Evolutionary conservation across 1,140 invertebrate species (phyloP).

Genomic region (Ganaspis sp.): DNA sequence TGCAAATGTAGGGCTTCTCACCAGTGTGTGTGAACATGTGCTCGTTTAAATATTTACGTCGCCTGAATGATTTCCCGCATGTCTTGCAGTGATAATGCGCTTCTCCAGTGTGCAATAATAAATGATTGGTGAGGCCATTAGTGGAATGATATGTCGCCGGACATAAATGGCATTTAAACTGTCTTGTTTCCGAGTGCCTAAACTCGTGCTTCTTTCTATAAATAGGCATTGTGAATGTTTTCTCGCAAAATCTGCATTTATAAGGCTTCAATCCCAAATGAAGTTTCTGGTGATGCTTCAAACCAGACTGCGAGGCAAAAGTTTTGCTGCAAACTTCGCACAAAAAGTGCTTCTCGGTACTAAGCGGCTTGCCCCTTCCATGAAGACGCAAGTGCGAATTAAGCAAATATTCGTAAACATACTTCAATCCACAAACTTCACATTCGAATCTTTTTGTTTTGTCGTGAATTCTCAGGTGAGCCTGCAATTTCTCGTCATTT

Average conservation of each 20-base stretch:
- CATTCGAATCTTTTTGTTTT: slow-evolving; percentile 51
- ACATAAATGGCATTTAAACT: slow-evolving; percentile 53
- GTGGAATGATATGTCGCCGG: slow-evolving; percentile 56
- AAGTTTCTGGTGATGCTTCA: slow-evolving; percentile 54
- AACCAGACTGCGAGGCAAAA: slow-evolving; percentile 55
- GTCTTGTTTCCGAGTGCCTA: slow-evolving; percentile 50
- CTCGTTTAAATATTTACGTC: slow-evolving; percentile 14
- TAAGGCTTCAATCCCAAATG: slow-evolving; percentile 51
- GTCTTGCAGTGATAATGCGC: slow-evolving; percentile 55
- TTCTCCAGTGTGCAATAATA: slow-evolving; percentile 64
- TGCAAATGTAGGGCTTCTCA: slow-evolving; percentile 56
- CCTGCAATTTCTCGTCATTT: slow-evolving; percentile 41
- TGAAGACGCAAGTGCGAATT: slow-evolving; percentile 17
- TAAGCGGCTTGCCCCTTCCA: slow-evolving; percentile 4
- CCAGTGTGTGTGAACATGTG: slow-evolving; percentile 65
- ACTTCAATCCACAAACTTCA: slow-evolving; percentile 35
- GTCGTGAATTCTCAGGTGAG: slow-evolving; percentile 50
- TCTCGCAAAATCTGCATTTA: slow-evolving; percentile 52
- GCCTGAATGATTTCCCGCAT: slow-evolving; percentile 42
- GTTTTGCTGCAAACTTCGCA: slow-evolving; percentile 57
- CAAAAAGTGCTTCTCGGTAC: slow-evolving; percentile 42
- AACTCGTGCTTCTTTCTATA: slow-evolving; percentile 55
- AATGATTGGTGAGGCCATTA: slow-evolving; percentile 58
- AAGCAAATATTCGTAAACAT: slow-evolving; percentile 10
- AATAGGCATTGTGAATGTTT: slow-evolving; percentile 51